Evolutionary conservation across 2,113 vertebrate genomes (phyloP), one percentile per base, ranked within the genome.

Genomic region (Oncorhynchus clarkii): DNA sequence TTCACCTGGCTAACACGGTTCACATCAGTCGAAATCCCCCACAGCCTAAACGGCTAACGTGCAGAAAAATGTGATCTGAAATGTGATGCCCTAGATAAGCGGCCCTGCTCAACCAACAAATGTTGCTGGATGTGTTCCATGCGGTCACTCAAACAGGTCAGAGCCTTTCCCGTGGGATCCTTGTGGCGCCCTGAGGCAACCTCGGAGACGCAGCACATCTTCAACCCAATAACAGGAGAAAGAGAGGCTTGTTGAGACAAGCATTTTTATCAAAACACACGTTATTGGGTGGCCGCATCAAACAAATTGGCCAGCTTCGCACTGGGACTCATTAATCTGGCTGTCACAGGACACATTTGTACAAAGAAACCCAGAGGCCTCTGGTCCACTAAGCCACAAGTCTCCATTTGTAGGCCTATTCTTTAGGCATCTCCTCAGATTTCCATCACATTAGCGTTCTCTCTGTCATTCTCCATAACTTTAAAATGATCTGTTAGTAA

Each of bases 81-180:
- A 60, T 20, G 59, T 7, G 20, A 60, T 60, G 59, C 59, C 59
- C n/a, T n/a, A 60, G 59, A 62, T 62, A 62, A 62, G 59, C n/a
- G 59, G 7, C 59, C 59, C n/a, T 62, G 59, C 59, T 62, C 5
- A 62, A 62, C n/a, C 8, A 62, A 62, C n/a, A 62, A 22, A 62
- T 62, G n/a, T 24, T 62, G 59, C 59, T 62, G 59, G 59, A 24
- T 22, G 5, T 11, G 20, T 16, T 24, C 59, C n/a, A 24, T 62
- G n/a, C n/a, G n/a, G n/a, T 62, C n/a, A 22, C 59, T 62, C 59
- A 62, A 62, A 22, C 59, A 62, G 59, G 59, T 62, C n/a, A 62
- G 18, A 62, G 59, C 20, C n/a, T 62, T 62, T 62, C 59, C 59
- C n/a, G 2, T 62, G n/a, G 59, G n/a, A 24, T 62, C n/a, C 13